Evolutionary conservation across 2,888 invertebrate genomes (phyloP).

Genomic region (Galeruca laticollis): DNA sequence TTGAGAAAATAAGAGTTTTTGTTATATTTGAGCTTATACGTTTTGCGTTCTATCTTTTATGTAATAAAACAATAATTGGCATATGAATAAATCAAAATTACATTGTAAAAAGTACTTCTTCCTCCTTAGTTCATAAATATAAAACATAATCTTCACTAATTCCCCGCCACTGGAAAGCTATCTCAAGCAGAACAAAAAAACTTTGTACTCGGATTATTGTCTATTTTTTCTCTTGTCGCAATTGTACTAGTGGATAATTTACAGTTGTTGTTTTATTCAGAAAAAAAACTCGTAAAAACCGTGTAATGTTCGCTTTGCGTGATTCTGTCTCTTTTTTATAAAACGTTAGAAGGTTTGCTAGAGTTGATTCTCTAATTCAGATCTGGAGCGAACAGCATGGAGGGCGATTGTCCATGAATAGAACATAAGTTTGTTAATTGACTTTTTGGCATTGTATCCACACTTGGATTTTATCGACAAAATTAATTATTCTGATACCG

Average conservation of each 20-base stretch:
- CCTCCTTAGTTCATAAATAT: too few relatives aligned
- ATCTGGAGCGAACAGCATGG: background rate
- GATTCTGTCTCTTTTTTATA: conserved; percentile 9
- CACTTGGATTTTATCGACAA: background rate
- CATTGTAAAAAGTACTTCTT: too few relatives aligned
- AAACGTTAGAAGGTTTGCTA: background rate
- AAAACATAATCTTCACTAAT: too few relatives aligned
- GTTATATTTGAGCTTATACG: too few relatives aligned
- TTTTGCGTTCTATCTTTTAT: too few relatives aligned
- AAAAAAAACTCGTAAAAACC: background rate
- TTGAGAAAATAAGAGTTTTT: too few relatives aligned
- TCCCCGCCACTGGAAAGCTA: background rate
- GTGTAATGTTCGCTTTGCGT: conserved; percentile 14
- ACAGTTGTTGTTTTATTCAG: conserved; percentile 10
- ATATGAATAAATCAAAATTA: too few relatives aligned
- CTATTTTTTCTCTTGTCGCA: conserved; percentile 6
- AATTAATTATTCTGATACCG: too few relatives aligned
- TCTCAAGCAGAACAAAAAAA: background rate
- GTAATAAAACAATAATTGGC: too few relatives aligned
- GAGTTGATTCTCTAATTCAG: background rate
- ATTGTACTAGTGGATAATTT: conserved; percentile 3
- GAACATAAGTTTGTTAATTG: background rate
- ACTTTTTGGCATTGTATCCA: background rate
- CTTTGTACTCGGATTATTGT: background rate
- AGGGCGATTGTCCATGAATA: background rate